These are phyloP conservation scores for Cuculus canorus DNA, from an alignment of 2,797 vertebrate genomes.

Conservation along the genomic window DNA sequence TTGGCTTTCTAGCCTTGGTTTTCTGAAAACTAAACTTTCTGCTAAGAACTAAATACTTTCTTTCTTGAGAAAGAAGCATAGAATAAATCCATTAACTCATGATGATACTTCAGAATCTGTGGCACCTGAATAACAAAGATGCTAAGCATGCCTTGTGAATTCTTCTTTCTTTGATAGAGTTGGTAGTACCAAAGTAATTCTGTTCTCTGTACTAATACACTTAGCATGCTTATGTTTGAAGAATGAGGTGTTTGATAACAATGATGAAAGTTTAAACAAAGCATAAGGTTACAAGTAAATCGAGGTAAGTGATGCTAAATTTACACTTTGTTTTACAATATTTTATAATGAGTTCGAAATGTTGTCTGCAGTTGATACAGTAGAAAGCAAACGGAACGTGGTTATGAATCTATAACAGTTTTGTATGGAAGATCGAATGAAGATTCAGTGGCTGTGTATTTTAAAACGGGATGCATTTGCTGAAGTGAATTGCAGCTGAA, in stretches of 20 bases:
- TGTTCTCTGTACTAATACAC: conserved; percentile 83
- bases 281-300: conserved; percentile 31
- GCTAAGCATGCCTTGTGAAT: conserved; percentile 80
- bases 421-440: not conserved
- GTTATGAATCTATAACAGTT: not conserved
- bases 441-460: not conserved
- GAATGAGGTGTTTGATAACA: conserved; percentile 71
- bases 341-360: not conserved
- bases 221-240: conserved; percentile 81
- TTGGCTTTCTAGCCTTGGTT: conserved; percentile 82
- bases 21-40: conserved; percentile 83
- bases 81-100: conserved; percentile 74
- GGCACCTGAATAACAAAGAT: conserved; percentile 68
- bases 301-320: conserved; percentile 75
- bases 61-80: conserved; percentile 69
- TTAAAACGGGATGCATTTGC: not conserved
- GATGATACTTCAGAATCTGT: conserved; percentile 67
- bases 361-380: not conserved
- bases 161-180: conserved; percentile 73
- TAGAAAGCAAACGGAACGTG: not conserved
- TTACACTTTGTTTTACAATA: not conserved
- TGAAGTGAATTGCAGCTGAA: not conserved
- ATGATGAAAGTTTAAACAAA: conserved; percentile 53
- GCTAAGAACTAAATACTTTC: conserved; percentile 82
- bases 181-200: conserved; percentile 75